These are phyloP conservation scores for Coptodon rendalli DNA, from an alignment of 2,113 vertebrate species.

Conservation along the genomic window DNA sequence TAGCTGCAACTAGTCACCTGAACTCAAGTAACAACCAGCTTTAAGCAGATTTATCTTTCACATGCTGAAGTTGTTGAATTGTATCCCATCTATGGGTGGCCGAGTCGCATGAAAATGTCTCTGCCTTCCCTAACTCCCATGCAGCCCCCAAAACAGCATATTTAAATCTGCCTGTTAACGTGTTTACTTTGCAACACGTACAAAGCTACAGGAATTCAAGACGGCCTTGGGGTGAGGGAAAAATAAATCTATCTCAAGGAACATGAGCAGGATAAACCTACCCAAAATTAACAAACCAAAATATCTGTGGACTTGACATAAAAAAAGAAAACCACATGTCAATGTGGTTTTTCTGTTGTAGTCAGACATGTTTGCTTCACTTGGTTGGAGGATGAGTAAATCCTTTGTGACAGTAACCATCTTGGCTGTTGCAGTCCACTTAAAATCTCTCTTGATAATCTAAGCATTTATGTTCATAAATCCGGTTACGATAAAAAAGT, in stretches of 20 bases:
- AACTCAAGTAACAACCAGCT: neutral
- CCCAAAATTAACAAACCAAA: neutral
- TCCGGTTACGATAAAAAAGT: fast-evolving
- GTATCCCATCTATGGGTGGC: neutral
- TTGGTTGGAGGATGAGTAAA: neutral
- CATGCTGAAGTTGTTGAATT: neutral
- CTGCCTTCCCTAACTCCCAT: neutral
- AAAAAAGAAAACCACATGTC: neutral
- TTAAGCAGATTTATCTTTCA: neutral
- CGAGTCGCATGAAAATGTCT: neutral
- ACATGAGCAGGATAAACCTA: neutral
- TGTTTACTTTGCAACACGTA: neutral
- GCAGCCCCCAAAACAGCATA: neutral
- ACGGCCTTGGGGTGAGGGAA: neutral
- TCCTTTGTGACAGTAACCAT: fast-evolving
- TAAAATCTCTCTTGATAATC: neutral
- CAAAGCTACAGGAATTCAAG: neutral
- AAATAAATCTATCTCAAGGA: neutral
- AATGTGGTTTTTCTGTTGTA: neutral
- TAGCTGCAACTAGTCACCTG: neutral
- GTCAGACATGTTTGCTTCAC: neutral
- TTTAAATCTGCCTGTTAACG: neutral
- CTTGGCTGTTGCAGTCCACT: fast-evolving
- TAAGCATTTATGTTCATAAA: neutral
- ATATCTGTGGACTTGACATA: neutral